Evolutionary conservation across 2,888 invertebrate genomes (phyloP), one percentile per base, ranked within the genome.

Genomic region (Achlya flavicornis): DNA sequence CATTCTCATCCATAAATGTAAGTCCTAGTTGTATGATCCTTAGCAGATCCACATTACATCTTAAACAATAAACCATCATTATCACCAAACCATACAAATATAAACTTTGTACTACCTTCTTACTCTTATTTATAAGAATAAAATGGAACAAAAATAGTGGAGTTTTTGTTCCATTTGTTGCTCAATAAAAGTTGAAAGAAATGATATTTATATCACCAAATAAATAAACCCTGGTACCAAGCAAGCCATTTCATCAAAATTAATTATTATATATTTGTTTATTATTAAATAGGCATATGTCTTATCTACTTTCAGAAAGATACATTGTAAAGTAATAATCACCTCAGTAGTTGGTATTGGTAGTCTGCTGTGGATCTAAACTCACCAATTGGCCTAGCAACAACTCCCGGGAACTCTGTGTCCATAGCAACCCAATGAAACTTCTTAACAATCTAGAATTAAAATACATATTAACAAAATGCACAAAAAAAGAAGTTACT

Each of bases 321-420:
- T 38, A 38, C 7, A 7, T 38, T 41, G 12, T 3, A 43, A 61
- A 43, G 61, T 57, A 35, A 48, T 73, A 38, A 48, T 73, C 78
- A 93, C 85, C 97, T 96, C 71, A 99, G 93, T 73, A 99, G 95
- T 87, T 99, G 98, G 90, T 99, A 99, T 83, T 98, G 98, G 84
- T 98, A 98, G 85, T 98, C 98, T 19, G 97, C 97, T 63, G 97
- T 97, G 64, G 97, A 98, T 79, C 98, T 95, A 85, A 98, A 98
- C 92, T 98, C 98, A 62, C 99, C 99, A 78, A 99, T 98, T 0
- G 99, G 99, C 67, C 99, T 95, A 19, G 99, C 99, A 26, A 99
- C 98, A 32, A 99, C 98, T 61, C 99, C 99, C 4, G 99, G 99
- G 92, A 99, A 99, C 90, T 99, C 99, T 33, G 99, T 99, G 88